phyloP scores from a whole-genome alignment of 2,113 vertebrate species.

The Casuarius casuarius region DNA sequence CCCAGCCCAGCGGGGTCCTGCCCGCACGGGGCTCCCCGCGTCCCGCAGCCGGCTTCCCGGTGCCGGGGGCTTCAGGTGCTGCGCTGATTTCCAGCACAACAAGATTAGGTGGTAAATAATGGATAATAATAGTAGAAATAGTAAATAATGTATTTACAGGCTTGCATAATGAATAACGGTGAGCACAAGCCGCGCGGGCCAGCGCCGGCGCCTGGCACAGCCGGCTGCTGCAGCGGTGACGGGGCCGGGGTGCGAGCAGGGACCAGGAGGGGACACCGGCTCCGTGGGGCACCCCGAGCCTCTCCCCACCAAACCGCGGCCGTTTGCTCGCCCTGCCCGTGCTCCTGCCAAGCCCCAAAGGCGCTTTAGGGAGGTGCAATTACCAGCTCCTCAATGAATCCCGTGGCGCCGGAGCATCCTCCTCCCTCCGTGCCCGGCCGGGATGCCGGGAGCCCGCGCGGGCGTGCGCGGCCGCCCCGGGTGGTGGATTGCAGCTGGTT shows the following conservation, averaged over 20 bases:
- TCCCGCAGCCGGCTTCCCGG: background rate
- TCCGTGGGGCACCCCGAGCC: background rate
- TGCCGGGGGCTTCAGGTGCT: background rate
- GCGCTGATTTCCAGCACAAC: background rate
- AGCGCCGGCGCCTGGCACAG: background rate
- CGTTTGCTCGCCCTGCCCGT: rapidly evolving
- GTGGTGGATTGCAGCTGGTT: background rate
- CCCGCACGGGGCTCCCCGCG: background rate
- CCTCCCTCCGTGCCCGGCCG: no score
- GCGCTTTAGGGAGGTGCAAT: background rate
- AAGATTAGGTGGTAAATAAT: slow-evolving; percentile 60
- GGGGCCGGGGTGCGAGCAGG: background rate
- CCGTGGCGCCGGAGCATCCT: background rate
- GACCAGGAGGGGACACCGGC: background rate
- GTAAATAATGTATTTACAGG: slow-evolving; percentile 66
- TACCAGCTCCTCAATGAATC: slow-evolving; percentile 12
- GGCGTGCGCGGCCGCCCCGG: no score
- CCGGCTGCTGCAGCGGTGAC: background rate
- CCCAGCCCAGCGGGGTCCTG: no score
- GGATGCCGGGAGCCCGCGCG: no score
- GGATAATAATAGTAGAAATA: slow-evolving; percentile 39
- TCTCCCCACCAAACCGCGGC: background rate
- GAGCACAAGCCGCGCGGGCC: background rate
- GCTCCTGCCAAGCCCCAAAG: background rate
- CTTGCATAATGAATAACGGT: background rate